Percentiles rank a stretch among this genome's conserved stretches.
These are phyloP conservation scores for Rhodinocichla rosea DNA, from an alignment of 2,113 vertebrate genomes.

Conservation along the genomic window DNA sequence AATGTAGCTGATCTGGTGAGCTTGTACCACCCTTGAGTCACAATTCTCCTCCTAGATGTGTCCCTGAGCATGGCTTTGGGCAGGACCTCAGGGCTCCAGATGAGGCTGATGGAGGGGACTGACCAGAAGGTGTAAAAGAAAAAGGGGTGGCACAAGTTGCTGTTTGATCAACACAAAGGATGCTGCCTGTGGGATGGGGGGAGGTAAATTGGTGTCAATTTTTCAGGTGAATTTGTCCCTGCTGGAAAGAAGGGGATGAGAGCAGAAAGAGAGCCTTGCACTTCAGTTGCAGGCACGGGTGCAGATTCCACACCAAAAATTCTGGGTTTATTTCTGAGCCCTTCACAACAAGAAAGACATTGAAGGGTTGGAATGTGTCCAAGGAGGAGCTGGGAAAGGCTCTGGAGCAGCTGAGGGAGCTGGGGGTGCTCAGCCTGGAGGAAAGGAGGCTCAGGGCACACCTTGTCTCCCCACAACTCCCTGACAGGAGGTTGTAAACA, in stretches of 20 bases:
- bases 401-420: background rate
- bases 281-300: background rate
- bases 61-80: background rate
- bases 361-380: background rate
- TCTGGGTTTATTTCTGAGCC: background rate
- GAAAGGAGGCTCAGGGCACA: background rate
- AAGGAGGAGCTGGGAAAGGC: background rate
- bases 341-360: fast-evolving
- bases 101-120: background rate
- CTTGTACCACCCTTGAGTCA: background rate
- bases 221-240: background rate
- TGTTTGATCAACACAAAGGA: fast-evolving
- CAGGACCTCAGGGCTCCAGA: background rate
- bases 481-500: fast-evolving
- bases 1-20: background rate
- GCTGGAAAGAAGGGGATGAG: background rate
- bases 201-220: background rate
- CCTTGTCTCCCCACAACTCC: fast-evolving
- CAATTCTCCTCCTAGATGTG: background rate
- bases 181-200: fast-evolving
- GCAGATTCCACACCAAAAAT: background rate
- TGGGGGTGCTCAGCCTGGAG: background rate
- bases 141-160: fast-evolving
- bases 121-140: background rate
- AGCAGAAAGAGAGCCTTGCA: fast-evolving